Evolutionary conservation across 2,888 invertebrate species (phyloP).

Genomic region (Sipunculus nudus): DNA sequence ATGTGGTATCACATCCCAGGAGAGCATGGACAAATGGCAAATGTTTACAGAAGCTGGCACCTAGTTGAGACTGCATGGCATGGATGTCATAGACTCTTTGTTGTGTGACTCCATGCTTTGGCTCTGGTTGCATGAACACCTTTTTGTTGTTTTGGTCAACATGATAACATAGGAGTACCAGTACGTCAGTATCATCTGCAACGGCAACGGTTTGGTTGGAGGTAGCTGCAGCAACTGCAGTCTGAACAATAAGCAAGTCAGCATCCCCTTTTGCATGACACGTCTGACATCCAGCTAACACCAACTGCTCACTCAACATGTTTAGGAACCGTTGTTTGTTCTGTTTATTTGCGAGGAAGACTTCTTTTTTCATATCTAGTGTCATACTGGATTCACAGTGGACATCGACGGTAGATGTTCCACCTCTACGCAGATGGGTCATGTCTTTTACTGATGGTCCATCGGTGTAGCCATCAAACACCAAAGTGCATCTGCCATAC

Average conservation of each 20-base stretch:
- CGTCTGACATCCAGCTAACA: slow-evolving; percentile 8
- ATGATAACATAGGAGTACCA: slow-evolving; percentile 41
- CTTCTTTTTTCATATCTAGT: slow-evolving; percentile 37
- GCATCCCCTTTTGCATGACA: slow-evolving; percentile 42
- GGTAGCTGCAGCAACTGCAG: slow-evolving; percentile 25
- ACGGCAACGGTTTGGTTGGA: slow-evolving; percentile 23
- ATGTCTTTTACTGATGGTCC: slow-evolving; percentile 40
- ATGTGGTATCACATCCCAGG: slow-evolving; percentile 40
- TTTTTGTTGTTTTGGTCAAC: slow-evolving; percentile 1
- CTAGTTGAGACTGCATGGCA: too few relatives aligned
- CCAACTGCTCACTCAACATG: slow-evolving; percentile 21
- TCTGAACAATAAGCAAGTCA: slow-evolving; percentile 41
- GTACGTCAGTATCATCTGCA: slow-evolving; percentile 47
- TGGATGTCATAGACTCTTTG: too few relatives aligned
- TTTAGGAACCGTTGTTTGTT: slow-evolving; percentile 45
- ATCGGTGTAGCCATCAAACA: slow-evolving; percentile 44
- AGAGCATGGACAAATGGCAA: slow-evolving; percentile 36
- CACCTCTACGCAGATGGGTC: slow-evolving; percentile 36
- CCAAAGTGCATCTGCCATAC: slow-evolving; percentile 26
- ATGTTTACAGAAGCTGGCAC: slow-evolving; percentile 24
- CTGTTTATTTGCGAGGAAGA: slow-evolving; percentile 36
- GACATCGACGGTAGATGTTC: slow-evolving; percentile 24
- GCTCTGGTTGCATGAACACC: too few relatives aligned
- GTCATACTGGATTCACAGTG: slow-evolving; percentile 29
- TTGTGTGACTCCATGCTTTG: too few relatives aligned